A percentile compares a stretch with the other conserved stretches of the same genome.
Conservation (phyloP, 2,888 invertebrate species). For the Deladenus siricidicola region DNA sequence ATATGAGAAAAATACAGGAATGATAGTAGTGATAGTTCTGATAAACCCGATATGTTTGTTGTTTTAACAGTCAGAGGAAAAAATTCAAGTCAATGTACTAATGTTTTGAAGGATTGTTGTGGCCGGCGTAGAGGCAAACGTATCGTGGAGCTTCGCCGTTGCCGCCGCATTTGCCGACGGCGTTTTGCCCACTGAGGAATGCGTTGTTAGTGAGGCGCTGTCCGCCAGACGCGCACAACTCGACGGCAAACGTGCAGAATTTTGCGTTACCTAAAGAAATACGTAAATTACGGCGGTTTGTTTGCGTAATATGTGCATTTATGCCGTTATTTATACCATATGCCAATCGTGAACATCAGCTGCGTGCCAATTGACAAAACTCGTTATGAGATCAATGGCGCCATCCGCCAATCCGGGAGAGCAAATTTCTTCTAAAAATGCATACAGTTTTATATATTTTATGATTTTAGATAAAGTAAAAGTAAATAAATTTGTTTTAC, state of each 20-base stretch:
- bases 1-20: too few relatives aligned
- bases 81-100: too few relatives aligned
- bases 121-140: too few relatives aligned
- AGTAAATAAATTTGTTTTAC: neutral
- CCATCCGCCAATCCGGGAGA: conserved; percentile 29
- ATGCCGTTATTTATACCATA: conserved; percentile 9
- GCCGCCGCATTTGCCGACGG: too few relatives aligned
- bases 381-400: conserved; percentile 35
- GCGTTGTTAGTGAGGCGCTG: neutral
- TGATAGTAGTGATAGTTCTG: too few relatives aligned
- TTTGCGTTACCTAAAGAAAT: conserved; percentile 25
- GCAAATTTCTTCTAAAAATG: conserved; percentile 34
- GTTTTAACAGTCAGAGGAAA: too few relatives aligned
- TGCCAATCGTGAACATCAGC: conserved; percentile 42
- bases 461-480: neutral
- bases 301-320: neutral
- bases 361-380: conserved; percentile 49
- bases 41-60: too few relatives aligned
- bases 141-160: too few relatives aligned
- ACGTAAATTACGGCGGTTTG: too few relatives aligned
- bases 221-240: conserved; percentile 32
- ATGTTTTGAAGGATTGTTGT: too few relatives aligned
- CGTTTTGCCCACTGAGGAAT: neutral
- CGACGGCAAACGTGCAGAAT: conserved; percentile 22
- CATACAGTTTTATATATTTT: neutral